Conservation (phyloP, 2,888 invertebrate genomes). For the Heterodera filipjevi region DNA sequence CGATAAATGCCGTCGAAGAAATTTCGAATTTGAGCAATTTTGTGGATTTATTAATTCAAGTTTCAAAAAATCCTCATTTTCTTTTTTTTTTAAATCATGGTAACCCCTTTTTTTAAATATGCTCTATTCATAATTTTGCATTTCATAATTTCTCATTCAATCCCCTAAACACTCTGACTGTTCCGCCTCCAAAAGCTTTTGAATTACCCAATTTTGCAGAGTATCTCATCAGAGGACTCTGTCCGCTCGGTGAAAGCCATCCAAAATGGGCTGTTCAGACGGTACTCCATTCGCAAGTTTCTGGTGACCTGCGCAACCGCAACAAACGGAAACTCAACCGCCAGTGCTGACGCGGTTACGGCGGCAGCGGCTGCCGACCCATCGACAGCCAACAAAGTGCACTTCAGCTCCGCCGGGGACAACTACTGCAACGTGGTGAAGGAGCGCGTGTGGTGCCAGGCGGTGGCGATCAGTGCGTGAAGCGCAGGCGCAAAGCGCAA, state of each 20-base stretch:
- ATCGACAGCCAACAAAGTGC: conserved; percentile 23
- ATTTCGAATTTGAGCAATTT: too few species aligned
- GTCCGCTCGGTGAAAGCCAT: conserved; percentile 29
- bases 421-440: conserved; percentile 32
- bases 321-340: background rate
- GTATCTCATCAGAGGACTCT: conserved; percentile 21
- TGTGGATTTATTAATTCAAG: too few species aligned
- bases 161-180: too few species aligned
- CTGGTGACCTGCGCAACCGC: conserved; percentile 29
- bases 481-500: conserved; percentile 11
- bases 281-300: conserved; percentile 27
- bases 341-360: background rate
- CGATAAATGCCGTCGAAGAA: too few species aligned
- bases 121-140: too few species aligned
- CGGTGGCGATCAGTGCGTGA: conserved; percentile 26
- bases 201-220: too few species aligned
- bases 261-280: conserved; percentile 29
- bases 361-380: background rate
- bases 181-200: too few species aligned
- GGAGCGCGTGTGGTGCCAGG: conserved; percentile 31
- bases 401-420: conserved; percentile 29
- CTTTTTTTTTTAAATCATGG: too few species aligned
- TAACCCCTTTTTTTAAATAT: too few species aligned
- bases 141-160: too few species aligned
- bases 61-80: too few species aligned